phyloP scores from a whole-genome alignment of 1,140 invertebrate species.

The Tribolium madens region DNA sequence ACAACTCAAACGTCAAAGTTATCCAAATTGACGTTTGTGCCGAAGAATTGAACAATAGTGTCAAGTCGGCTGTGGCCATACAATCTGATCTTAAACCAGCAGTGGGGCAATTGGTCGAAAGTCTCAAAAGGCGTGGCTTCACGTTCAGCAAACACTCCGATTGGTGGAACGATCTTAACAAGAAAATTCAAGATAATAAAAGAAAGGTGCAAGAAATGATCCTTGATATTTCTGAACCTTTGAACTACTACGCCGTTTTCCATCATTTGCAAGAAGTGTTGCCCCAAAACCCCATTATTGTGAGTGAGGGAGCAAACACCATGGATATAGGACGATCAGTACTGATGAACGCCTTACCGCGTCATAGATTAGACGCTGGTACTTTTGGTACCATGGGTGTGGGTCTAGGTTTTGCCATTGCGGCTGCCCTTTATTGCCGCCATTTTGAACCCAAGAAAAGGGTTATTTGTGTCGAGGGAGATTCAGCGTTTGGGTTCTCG shows the following conservation, averaged over 20 bases:
- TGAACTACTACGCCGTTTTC: slow-evolving; percentile 96
- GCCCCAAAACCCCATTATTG: slow-evolving; percentile 88
- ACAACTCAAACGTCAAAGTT: slow-evolving; percentile 84
- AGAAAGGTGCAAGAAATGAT: slow-evolving; percentile 67
- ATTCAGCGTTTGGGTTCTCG: slow-evolving; percentile 97
- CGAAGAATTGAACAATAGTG: slow-evolving; percentile 94
- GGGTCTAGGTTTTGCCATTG: slow-evolving; percentile 89
- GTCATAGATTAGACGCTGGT: slow-evolving; percentile 90
- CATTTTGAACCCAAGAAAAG: slow-evolving; percentile 83
- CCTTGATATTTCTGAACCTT: slow-evolving; percentile 75
- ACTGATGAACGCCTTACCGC: slow-evolving; percentile 83
- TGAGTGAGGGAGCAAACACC: slow-evolving; percentile 98
- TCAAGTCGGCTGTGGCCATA: slow-evolving; percentile 66
- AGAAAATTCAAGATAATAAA: slow-evolving; percentile 70
- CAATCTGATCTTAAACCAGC: slow-evolving; percentile 62
- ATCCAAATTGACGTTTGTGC: slow-evolving; percentile 93
- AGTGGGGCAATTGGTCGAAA: slow-evolving; percentile 62
- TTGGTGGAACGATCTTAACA: slow-evolving; percentile 72
- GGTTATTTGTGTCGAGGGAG: slow-evolving; percentile 91
- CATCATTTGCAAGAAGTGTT: slow-evolving; percentile 80
- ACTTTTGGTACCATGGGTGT: slow-evolving; percentile 97
- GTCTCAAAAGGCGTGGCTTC: slow-evolving; percentile 69
- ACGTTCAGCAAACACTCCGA: slow-evolving; percentile 65
- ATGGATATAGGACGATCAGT: slow-evolving; percentile 97
- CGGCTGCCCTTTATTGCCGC: slow-evolving; percentile 90